Base-by-base conservation (phyloP, 2,888 invertebrate species). In the Dugesia japonica region DNA sequence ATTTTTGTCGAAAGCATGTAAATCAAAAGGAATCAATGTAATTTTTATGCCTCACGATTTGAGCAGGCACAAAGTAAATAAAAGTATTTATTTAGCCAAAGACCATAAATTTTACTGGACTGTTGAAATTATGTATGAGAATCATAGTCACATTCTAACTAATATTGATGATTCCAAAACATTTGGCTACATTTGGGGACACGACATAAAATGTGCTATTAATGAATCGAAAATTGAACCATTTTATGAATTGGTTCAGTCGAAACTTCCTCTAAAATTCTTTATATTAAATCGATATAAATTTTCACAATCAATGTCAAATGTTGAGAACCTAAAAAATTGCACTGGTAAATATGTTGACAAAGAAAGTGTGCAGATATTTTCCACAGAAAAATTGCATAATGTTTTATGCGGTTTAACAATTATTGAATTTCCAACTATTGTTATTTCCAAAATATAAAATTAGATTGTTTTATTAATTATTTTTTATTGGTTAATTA, bases 381-480 rank as follows among this genome's bases (percentile, higher is more conserved):
- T 56, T 56, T 56, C 56, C 7, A 56, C 56, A 1, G 56, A 56
- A 7, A 56, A 56, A 56, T n/a, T 56, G 4, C 56, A 56, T n/a
- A 56, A 56, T n/a, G 56, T 56, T 56, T 56, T 56, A 56, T 56
- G 56, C 17, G 56, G 56, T 13, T 56, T 56, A 23, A 56, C 56
- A 13, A 20, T 56, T 13, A 56, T 56, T 13, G 56, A 56, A n/a
- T 56, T 56, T 56, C 56, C 56, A 56, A 20, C 56, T 4, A 56
- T 56, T 38, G 38, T 13, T 9, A 38, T 38, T 38, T 38, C 13
- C 17, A 38, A 38, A 38, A 38, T 38, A 38, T 13, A 38, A 38
- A 13, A 38, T 13, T 38, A 17, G 17, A 13, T 38, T 17, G 9
- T 38, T 38, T 38, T 38, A 38, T 38, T 38, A 17, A 38, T 38